Evolutionary conservation across 2,888 invertebrate genomes (phyloP).

Genomic region (Tolmerus cingulatus): DNA sequence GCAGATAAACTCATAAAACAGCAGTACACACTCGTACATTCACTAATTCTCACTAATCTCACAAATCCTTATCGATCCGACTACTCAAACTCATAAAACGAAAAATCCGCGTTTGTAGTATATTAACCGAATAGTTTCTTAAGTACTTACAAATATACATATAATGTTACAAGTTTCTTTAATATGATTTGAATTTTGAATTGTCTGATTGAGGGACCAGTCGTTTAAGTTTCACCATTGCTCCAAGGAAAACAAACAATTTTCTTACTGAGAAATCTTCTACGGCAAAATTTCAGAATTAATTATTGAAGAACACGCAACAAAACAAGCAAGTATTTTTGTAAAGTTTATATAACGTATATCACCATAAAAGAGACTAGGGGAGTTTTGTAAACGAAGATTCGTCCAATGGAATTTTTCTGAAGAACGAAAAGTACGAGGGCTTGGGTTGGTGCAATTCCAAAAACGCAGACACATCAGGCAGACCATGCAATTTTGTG

Average conservation of each 20-base stretch:
- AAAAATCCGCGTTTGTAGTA: not conserved
- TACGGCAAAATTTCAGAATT: conserved; percentile 1
- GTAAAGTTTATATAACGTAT: conserved; percentile 24
- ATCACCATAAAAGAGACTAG: not conserved
- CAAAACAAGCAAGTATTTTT: conserved; percentile 27
- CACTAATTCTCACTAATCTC: not conserved
- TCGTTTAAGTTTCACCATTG: conserved; percentile 65
- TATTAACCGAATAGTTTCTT: conserved; percentile 1
- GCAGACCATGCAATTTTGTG: not conserved
- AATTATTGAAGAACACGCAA: not conserved
- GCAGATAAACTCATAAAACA: not conserved
- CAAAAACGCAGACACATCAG: not conserved
- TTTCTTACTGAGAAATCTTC: not conserved
- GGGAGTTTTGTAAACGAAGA: conserved; percentile 7
- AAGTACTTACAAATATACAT: conserved; percentile 19
- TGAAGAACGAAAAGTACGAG: not conserved
- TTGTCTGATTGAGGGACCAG: conserved; percentile 66
- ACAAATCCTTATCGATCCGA: not conserved
- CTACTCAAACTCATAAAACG: not conserved
- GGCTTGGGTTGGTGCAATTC: not conserved
- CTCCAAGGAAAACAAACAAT: conserved; percentile 52
- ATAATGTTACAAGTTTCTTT: conserved; percentile 12
- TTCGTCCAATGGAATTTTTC: not conserved
- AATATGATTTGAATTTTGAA: conserved; percentile 60
- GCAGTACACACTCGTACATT: not conserved